phyloP scores from a whole-genome alignment of 2,113 vertebrate species.

The Spea bombifrons region DNA sequence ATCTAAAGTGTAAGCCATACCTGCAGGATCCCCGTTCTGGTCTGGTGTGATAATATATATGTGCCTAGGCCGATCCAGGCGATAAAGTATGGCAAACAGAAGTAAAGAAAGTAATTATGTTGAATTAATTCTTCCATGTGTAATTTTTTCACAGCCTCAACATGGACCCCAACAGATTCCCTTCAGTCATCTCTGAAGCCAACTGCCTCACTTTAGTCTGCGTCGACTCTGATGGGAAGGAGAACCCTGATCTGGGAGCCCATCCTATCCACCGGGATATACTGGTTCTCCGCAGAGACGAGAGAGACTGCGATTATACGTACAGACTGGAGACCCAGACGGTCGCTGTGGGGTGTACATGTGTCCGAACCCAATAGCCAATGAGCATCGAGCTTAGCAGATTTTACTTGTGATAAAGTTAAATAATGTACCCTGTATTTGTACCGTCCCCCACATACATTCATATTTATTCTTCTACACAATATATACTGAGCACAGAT shows the following conservation, averaged over 20 bases:
- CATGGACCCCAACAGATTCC: slow-evolving; percentile 28
- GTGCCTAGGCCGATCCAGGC: not conserved
- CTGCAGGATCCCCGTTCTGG: too few relatives aligned
- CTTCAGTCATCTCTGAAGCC: slow-evolving; percentile 5
- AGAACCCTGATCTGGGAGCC: slow-evolving; percentile 1
- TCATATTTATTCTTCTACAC: too few relatives aligned
- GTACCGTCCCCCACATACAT: too few relatives aligned
- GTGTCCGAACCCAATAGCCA: not conserved
- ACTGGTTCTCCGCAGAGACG: slow-evolving; percentile 16
- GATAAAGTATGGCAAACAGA: not conserved
- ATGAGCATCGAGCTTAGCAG: too few relatives aligned
- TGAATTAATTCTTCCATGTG: too few relatives aligned
- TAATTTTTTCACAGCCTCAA: not conserved
- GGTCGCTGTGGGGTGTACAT: slow-evolving; percentile 33
- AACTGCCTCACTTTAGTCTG: slow-evolving; percentile 11
- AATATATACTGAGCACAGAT: too few relatives aligned
- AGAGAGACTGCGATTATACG: slow-evolving; percentile 9
- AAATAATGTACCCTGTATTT: too few relatives aligned
- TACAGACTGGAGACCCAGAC: slow-evolving; percentile 20
- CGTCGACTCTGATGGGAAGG: slow-evolving; percentile 5
- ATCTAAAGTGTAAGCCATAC: too few relatives aligned
- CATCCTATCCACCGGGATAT: slow-evolving; percentile 30
- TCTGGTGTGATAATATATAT: not conserved
- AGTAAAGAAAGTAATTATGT: too few relatives aligned
- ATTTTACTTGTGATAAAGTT: too few relatives aligned